These are phyloP conservation scores for Pseudopleuronectes americanus DNA, from an alignment of 2,797 vertebrate genomes.

Conservation along the genomic window DNA sequence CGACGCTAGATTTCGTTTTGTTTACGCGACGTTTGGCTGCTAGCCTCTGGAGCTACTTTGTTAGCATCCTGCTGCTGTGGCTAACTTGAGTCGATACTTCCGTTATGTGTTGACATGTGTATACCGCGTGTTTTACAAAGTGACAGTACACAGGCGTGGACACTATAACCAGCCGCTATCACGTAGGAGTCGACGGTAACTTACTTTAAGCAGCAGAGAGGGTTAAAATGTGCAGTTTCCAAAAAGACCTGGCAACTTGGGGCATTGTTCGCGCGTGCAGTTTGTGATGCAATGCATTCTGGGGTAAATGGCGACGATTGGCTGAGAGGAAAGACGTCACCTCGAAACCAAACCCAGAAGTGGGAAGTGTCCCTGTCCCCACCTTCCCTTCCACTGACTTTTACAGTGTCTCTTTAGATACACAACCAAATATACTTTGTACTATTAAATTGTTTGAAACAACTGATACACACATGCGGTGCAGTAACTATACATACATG, in stretches of 20 bases:
- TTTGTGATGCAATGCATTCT: constrained; percentile 65
- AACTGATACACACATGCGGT: too few species aligned
- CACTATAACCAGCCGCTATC: accelerated
- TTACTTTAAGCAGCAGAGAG: constrained; percentile 36
- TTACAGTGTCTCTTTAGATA: too few species aligned
- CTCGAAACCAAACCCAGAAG: constrained; percentile 1
- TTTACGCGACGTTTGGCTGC: not conserved
- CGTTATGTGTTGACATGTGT: constrained; percentile 6
- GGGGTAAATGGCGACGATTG: constrained; percentile 45
- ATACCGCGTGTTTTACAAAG: not conserved
- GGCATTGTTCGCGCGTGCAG: constrained; percentile 59
- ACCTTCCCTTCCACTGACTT: too few species aligned
- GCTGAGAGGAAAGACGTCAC: constrained; percentile 45
- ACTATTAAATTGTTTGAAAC: too few species aligned
- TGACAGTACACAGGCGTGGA: accelerated
- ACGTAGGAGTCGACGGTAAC: not conserved
- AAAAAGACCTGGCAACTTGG: not conserved
- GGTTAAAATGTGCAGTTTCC: constrained; percentile 5
- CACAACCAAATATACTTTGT: too few species aligned
- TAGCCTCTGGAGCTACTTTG: constrained; percentile 25
- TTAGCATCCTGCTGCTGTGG: not conserved
- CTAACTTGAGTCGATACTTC: constrained; percentile 21
- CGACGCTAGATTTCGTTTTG: not conserved
- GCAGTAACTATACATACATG: too few species aligned
- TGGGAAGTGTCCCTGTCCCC: too few species aligned